A percentile compares a stretch with the other conserved stretches of the same genome.
These are phyloP conservation scores for Tiliacea citrago DNA, from an alignment of 2,888 invertebrate species.

Conservation along the genomic window DNA sequence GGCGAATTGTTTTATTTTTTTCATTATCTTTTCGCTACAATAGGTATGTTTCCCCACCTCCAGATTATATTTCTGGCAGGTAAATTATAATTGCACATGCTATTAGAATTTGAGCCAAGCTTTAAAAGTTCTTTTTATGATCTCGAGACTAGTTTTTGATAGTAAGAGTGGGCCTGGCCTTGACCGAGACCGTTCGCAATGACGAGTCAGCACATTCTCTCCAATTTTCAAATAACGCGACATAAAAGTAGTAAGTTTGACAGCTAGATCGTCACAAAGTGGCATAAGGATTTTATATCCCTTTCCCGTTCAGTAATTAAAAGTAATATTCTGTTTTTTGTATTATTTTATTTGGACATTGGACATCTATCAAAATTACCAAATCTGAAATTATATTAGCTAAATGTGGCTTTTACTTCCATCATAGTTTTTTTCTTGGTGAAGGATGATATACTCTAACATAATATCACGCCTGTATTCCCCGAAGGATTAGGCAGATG, in stretches of 20 bases:
- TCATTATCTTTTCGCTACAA: too few relatives aligned
- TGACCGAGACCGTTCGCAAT: neutral
- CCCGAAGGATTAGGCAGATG: too few relatives aligned
- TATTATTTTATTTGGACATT: neutral
- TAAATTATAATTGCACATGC: neutral
- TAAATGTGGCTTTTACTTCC: neutral
- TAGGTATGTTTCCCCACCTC: neutral
- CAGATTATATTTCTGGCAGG: neutral
- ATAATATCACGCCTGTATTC: too few relatives aligned
- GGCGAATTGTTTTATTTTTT: too few relatives aligned
- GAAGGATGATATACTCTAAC: too few relatives aligned
- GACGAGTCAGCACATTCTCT: conserved; percentile 22
- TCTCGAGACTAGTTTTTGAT: neutral
- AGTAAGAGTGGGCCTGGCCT: conserved; percentile 5
- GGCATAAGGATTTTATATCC: neutral
- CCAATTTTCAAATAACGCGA: neutral
- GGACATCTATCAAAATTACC: neutral
- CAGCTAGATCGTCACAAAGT: neutral
- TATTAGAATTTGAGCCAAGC: neutral
- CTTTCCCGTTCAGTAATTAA: neutral
- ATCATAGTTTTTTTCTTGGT: neutral
- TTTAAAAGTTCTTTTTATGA: neutral
- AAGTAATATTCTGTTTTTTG: neutral
- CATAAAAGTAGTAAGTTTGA: neutral
- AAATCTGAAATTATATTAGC: neutral